Evolutionary conservation across 2,797 vertebrate genomes (phyloP).

Genomic region (Spheniscus humboldti): DNA sequence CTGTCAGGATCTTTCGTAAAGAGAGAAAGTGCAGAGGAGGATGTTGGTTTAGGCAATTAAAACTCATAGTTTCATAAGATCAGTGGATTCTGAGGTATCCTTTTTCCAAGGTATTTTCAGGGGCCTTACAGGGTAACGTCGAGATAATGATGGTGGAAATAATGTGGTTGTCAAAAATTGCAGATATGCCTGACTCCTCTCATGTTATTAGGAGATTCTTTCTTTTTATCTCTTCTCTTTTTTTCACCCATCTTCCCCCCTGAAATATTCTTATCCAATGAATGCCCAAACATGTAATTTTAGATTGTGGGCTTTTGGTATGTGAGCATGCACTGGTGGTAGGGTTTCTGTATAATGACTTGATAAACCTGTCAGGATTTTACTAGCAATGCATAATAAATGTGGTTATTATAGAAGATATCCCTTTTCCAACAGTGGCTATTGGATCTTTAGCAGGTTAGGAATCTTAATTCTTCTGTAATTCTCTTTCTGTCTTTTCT

Average conservation of each 20-base stretch:
- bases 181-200: neutral
- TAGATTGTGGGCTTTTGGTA: conserved; percentile 48
- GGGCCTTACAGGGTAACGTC: neutral
- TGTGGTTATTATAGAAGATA: conserved; percentile 56
- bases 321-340: conserved; percentile 34
- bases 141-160: conserved; percentile 17
- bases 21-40: neutral
- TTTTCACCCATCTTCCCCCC: neutral
- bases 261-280: conserved; percentile 23
- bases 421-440: conserved; percentile 36
- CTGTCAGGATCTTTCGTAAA: neutral
- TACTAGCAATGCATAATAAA: conserved; percentile 62
- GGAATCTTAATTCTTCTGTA: conserved; percentile 55
- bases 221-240: neutral
- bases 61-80: neutral
- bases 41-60: neutral
- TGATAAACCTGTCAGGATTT: conserved; percentile 62
- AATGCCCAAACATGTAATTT: conserved; percentile 58
- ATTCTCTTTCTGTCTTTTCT: conserved; percentile 27
- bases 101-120: conserved; percentile 26
- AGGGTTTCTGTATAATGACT: conserved; percentile 56
- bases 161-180: conserved; percentile 10
- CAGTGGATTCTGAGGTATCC: neutral
- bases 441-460: conserved; percentile 54
- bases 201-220: conserved; percentile 31